These are phyloP conservation scores for Drosophila cyrtoloma DNA, from an alignment of 2,888 invertebrate species.

Conservation along the genomic window DNA sequence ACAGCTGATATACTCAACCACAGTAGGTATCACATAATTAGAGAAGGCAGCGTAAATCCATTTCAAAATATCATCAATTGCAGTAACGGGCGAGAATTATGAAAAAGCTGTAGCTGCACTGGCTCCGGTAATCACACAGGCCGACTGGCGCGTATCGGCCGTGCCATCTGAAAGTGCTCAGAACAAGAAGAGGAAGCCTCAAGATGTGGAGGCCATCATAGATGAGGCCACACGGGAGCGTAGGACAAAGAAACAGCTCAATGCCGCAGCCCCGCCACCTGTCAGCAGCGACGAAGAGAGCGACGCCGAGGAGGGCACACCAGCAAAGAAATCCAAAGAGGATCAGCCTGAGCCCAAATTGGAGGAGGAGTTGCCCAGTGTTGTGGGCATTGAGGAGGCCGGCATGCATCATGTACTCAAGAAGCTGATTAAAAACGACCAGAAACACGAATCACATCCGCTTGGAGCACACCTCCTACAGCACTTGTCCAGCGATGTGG, in stretches of 20 bases:
- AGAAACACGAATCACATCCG: slow-evolving; percentile 86
- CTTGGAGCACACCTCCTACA: slow-evolving; percentile 88
- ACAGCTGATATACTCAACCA: slow-evolving; percentile 89
- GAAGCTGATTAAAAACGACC: slow-evolving; percentile 90
- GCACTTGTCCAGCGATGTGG: slow-evolving; percentile 86
- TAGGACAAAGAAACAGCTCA: slow-evolving; percentile 55
- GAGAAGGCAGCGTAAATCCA: background rate
- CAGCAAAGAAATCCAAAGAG: slow-evolving; percentile 26
- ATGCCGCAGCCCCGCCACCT: slow-evolving; percentile 3
- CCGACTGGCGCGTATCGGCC: slow-evolving; percentile 86
- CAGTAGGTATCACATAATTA: slow-evolving; percentile 84
- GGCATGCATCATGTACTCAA: slow-evolving; percentile 92
- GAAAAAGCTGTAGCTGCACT: slow-evolving; percentile 85
- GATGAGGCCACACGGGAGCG: slow-evolving; percentile 72
- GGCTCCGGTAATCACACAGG: slow-evolving; percentile 85
- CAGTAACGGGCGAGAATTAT: slow-evolving; percentile 84
- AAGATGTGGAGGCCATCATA: slow-evolving; percentile 76
- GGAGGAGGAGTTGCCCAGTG: slow-evolving; percentile 16
- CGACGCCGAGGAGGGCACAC: slow-evolving; percentile 26
- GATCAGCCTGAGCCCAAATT: background rate
- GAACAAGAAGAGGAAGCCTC: slow-evolving; percentile 43
- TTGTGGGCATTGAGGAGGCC: slow-evolving; percentile 89
- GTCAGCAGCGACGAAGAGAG: slow-evolving; percentile 38
- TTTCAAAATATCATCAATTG: slow-evolving; percentile 14
- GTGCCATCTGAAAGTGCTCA: slow-evolving; percentile 56